A percentile compares a stretch with the other conserved stretches of the same genome.
Evolutionary conservation across 1,140 invertebrate genomes (phyloP).

Genomic region (Brachionus angularis): DNA sequence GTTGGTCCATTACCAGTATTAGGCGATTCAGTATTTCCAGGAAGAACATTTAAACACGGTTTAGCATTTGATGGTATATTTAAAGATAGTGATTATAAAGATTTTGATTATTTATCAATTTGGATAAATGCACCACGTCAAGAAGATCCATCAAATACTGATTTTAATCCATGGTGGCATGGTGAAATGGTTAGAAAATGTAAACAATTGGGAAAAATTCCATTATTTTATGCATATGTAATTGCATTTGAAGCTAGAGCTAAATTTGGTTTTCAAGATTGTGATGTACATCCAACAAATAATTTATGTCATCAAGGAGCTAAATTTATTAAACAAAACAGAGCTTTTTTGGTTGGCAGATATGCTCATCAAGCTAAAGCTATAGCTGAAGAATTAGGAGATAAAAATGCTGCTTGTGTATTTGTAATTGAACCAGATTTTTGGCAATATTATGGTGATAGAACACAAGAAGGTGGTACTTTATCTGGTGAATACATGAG

Average conservation of each 20-base stretch:
- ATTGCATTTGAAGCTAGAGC: conserved; percentile 33
- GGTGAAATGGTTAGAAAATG: conserved; percentile 12
- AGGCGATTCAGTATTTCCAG: background rate
- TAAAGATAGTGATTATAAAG: background rate
- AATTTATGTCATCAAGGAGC: conserved; percentile 16
- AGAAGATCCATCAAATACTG: background rate
- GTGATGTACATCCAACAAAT: background rate
- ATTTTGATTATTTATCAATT: conserved; percentile 1
- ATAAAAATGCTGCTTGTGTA: background rate
- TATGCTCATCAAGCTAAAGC: conserved; percentile 7
- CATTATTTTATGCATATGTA: conserved; percentile 6
- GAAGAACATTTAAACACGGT: background rate
- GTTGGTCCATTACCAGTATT: background rate
- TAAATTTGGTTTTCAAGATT: background rate
- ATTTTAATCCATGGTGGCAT: conserved; percentile 12
- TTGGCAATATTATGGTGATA: conserved; percentile 32
- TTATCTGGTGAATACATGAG: conserved; percentile 16
- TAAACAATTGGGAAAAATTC: background rate
- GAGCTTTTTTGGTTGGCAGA: background rate
- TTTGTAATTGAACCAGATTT: conserved; percentile 25
- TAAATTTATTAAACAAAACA: background rate
- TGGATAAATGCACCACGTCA: background rate
- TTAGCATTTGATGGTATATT: background rate
- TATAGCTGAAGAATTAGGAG: background rate
- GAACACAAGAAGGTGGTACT: conserved; percentile 2